phyloP scores from a whole-genome alignment of 2,888 invertebrate species.

The Osmoderma eremita region DNA sequence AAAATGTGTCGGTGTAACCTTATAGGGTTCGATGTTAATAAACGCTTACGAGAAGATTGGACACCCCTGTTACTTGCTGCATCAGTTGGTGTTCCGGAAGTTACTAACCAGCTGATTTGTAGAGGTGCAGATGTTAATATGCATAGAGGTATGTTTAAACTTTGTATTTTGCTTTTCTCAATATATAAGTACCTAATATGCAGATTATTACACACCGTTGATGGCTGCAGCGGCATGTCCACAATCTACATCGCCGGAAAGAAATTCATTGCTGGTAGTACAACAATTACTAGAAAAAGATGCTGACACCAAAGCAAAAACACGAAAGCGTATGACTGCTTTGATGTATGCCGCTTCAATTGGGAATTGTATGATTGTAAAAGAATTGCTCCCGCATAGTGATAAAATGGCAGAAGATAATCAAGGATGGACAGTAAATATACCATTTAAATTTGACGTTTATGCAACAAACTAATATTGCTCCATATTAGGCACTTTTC shows the following conservation, averaged over 20 bases:
- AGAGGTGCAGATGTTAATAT: conserved; percentile 70
- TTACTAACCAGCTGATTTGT: conserved; percentile 67
- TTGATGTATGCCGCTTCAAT: conserved; percentile 72
- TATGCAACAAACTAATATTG: conserved; percentile 8
- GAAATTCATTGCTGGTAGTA: conserved; percentile 62
- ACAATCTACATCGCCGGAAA: conserved; percentile 61
- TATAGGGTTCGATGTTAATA: conserved; percentile 59
- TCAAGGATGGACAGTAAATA: conserved; percentile 72
- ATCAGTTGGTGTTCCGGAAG: conserved; percentile 67
- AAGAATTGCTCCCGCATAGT: conserved; percentile 66
- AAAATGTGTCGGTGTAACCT: too few species aligned
- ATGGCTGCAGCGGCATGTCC: conserved; percentile 74
- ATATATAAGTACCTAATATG: conserved; percentile 48
- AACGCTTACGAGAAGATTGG: conserved; percentile 68
- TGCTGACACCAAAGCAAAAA: conserved; percentile 67
- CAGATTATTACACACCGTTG: conserved; percentile 72
- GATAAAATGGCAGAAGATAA: conserved; percentile 70
- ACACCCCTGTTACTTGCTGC: conserved; percentile 71
- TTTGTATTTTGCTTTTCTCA: too few species aligned
- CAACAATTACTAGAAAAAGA: conserved; percentile 66
- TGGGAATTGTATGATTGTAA: conserved; percentile 67
- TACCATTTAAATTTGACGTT: background rate
- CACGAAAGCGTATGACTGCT: conserved; percentile 71
- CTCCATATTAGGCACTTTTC: conserved; percentile 68
- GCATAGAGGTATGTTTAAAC: conserved; percentile 56